phyloP scores from a whole-genome alignment of 2,797 vertebrate species.

The Scomberomorus guttatus region DNA sequence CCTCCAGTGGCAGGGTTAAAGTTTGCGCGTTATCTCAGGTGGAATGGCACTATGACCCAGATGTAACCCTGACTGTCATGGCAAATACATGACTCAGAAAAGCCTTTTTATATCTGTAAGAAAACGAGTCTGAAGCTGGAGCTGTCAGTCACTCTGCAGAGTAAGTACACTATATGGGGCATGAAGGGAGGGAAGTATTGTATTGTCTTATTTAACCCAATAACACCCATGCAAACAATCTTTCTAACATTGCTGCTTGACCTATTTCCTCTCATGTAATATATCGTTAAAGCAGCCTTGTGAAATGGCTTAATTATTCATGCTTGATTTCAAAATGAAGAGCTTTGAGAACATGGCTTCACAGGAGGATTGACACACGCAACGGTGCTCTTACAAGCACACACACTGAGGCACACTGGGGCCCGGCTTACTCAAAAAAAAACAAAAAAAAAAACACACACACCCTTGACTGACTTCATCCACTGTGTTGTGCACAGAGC shows the following conservation, averaged over 20 bases:
- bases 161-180: slow-evolving; percentile 46
- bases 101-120: slow-evolving; percentile 28
- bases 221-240: slow-evolving; percentile 77
- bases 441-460: slow-evolving; percentile 37
- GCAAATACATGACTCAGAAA: slow-evolving; percentile 38
- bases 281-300: slow-evolving; percentile 84
- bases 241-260: slow-evolving; percentile 79
- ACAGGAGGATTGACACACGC: slow-evolving; percentile 86
- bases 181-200: slow-evolving; percentile 44
- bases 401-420: slow-evolving; percentile 77
- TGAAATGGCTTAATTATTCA: slow-evolving; percentile 89
- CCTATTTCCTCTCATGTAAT: slow-evolving; percentile 87
- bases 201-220: slow-evolving; percentile 67
- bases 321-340: slow-evolving; percentile 88
- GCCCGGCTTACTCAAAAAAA: slow-evolving; percentile 55
- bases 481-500: slow-evolving; percentile 79
- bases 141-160: slow-evolving; percentile 53
- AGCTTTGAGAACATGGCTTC: slow-evolving; percentile 85
- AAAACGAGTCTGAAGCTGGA: slow-evolving; percentile 40
- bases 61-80: slow-evolving; percentile 45
- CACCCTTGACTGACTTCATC: slow-evolving; percentile 82
- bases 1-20: neutral
- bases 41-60: slow-evolving; percentile 54
- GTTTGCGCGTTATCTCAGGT: slow-evolving; percentile 41
- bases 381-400: slow-evolving; percentile 81